phyloP scores from a whole-genome alignment of 2,113 vertebrate species.

The Ia io region DNA sequence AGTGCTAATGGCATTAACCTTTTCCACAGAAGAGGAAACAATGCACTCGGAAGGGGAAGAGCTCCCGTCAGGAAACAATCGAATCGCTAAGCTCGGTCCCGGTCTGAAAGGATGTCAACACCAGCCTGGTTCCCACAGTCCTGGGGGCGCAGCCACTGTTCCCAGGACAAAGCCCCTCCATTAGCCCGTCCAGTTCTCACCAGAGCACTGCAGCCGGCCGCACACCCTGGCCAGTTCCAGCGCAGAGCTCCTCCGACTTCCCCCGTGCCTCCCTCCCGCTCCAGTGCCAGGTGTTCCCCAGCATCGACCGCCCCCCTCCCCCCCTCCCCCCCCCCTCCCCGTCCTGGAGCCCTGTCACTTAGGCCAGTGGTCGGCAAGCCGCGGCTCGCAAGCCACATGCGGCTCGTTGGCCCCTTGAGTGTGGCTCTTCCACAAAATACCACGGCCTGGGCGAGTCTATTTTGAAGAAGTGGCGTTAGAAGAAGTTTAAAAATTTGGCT shows the following conservation, averaged over 20 bases:
- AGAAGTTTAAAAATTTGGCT: too few species aligned
- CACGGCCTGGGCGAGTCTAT: too few species aligned
- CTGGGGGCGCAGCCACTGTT: not conserved
- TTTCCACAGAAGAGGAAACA: conserved; percentile 50
- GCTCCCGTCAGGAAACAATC: conserved; percentile 50
- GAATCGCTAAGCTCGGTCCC: not conserved
- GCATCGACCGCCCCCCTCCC: too few species aligned
- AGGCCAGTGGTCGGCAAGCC: not conserved
- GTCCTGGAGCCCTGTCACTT: too few species aligned
- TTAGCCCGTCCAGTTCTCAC: too few species aligned
- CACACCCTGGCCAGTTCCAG: not conserved
- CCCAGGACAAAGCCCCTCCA: not conserved
- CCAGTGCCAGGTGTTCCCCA: fast-evolving
- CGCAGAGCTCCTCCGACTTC: not conserved
- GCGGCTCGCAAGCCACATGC: too few species aligned
- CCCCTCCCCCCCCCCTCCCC: too few species aligned
- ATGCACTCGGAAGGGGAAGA: conserved; percentile 39
- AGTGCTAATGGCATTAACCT: not conserved
- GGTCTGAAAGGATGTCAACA: conserved; percentile 29
- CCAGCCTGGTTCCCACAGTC: not conserved
- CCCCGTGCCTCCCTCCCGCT: fast-evolving
- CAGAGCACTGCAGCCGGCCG: too few species aligned
- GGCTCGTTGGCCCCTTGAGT: too few species aligned
- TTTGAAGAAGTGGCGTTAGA: too few species aligned
- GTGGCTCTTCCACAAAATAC: too few species aligned